These are phyloP conservation scores for Helogale parvula DNA, from an alignment of 2,113 vertebrate species.

Conservation along the genomic window DNA sequence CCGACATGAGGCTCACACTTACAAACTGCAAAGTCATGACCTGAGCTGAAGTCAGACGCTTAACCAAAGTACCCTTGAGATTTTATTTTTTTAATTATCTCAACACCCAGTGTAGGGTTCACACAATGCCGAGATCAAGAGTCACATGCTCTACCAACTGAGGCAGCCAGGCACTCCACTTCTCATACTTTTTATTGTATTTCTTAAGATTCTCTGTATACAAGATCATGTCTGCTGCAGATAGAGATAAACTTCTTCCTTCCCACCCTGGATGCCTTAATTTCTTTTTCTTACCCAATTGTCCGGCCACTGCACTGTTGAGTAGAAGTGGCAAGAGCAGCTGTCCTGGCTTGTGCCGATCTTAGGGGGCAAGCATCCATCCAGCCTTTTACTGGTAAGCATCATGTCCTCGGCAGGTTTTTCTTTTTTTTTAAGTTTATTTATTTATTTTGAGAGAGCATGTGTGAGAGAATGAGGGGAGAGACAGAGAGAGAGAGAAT, in stretches of 20 bases:
- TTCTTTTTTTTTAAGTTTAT: too few relatives aligned
- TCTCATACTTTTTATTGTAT: background rate
- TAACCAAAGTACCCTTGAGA: background rate
- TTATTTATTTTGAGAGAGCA: too few relatives aligned
- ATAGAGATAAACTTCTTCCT: background rate
- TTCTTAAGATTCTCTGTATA: background rate
- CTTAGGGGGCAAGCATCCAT: background rate
- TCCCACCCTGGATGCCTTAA: background rate
- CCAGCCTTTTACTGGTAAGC: background rate
- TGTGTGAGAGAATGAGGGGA: too few relatives aligned
- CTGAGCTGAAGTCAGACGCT: too few relatives aligned
- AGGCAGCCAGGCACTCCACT: background rate
- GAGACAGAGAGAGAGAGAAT: too few relatives aligned
- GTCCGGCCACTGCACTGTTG: background rate
- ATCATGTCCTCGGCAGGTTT: background rate
- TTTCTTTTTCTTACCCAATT: background rate
- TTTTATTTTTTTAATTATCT: background rate
- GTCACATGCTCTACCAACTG: background rate
- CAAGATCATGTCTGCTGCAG: background rate
- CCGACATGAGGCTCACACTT: too few relatives aligned
- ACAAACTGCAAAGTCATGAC: too few relatives aligned
- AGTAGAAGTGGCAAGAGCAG: background rate
- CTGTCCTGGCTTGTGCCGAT: background rate
- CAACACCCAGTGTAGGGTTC: background rate
- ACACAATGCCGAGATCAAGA: background rate